Percentiles rank a stretch among this genome's conserved stretches.
phyloP scores from a whole-genome alignment of 2,888 invertebrate species.

The Pherbina coryleti region DNA sequence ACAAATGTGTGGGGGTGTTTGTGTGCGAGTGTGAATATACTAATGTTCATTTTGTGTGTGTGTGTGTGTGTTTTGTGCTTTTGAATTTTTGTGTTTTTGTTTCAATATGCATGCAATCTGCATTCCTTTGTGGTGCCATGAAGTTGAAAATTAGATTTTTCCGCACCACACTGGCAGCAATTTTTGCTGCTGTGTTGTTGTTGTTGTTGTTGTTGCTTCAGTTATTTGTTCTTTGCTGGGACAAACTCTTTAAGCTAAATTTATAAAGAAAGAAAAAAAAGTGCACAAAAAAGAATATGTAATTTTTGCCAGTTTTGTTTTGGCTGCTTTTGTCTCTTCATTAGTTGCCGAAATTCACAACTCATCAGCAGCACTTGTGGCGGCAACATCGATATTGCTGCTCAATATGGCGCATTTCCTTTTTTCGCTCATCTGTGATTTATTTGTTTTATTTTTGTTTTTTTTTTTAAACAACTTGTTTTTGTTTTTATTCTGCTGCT shows the following conservation, averaged over 20 bases:
- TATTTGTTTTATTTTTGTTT: not conserved
- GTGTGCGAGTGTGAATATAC: not conserved
- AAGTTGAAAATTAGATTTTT: constrained; percentile 38
- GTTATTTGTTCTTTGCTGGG: not conserved
- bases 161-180: not conserved
- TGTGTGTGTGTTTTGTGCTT: constrained; percentile 2
- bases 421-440: not conserved
- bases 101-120: constrained; percentile 32
- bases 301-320: not conserved
- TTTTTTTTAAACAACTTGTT: not conserved
- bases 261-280: not conserved
- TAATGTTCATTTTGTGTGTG: not conserved
- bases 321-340: constrained; percentile 34
- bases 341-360: constrained; percentile 38
- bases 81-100: not conserved
- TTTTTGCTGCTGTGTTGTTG: not conserved
- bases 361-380: constrained; percentile 35
- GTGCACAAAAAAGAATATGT: not conserved
- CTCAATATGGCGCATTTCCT: not conserved
- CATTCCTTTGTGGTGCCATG: constrained; percentile 36
- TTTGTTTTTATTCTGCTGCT: not conserved
- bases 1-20: not conserved
- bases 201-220: not conserved
- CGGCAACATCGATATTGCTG: constrained; percentile 20
- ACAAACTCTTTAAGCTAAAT: too few relatives aligned